Base-by-base conservation (phyloP, 2,797 vertebrate genomes). In the Etheostoma nigrum region DNA sequence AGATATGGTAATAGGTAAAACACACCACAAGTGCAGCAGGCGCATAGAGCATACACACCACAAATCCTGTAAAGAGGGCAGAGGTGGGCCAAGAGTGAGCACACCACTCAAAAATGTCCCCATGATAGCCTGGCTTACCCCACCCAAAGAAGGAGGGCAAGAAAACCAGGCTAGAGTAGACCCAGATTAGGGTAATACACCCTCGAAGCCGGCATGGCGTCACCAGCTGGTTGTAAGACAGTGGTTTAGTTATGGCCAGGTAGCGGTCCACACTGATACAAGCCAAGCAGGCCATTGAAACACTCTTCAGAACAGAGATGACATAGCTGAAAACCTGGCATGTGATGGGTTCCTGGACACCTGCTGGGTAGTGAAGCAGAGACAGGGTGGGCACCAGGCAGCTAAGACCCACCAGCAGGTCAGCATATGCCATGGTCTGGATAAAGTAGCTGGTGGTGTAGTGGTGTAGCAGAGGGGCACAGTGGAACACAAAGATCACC, bases 371-470 rank as follows among this genome's bases (percentile, higher is more conserved):
- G 92, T 98, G 98, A 27, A 99, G 97, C 80, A 99, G 93, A 2
- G 98, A 99, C 72, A 99, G 91, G 16, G 98, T 97, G 82, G 98
- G 98, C 71, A 99, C 97, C 93, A 99, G 90, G 93, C 98, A 99
- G 93, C 97, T 99, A 6, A 99, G 95, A 77, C 98, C 98, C 66
- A 99, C 98, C 83, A 99, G 95, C 63, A 99, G 94, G 90, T 99
- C 98, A 4, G 98, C 98, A 36, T 99, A 99, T 52, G 98, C 98
- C 98, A 99, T 99, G 40, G 98, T 99, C 95, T 99, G 98, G 90
- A 99, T 99, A 91, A 99, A 99, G 86, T 97, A 99, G 93, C 98
- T 99, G 79, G 98, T 99, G 83, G 97, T 99, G 83, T 99, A 99
- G 92, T 99, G 98, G 84, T 99, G 98, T 58, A 99, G 92, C 51